A percentile compares a stretch with the other conserved stretches of the same genome.
Conservation (phyloP, 2,113 vertebrate species). For the Catharus fuscescens region DNA sequence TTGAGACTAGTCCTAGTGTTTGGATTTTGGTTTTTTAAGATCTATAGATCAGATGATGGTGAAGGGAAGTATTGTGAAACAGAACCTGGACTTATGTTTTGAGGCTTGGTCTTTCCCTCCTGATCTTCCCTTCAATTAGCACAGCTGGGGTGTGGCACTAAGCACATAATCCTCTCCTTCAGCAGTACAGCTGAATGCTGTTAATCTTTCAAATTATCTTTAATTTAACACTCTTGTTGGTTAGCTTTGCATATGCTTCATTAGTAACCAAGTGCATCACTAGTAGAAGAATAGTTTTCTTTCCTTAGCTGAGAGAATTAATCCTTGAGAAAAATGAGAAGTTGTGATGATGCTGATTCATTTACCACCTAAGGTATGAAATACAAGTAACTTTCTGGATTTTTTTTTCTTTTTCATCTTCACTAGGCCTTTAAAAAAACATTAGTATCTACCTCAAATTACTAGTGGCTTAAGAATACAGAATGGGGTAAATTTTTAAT, state of each 20-base stretch:
- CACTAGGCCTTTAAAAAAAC: background rate
- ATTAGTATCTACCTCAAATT: background rate
- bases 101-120: slow-evolving; percentile 22
- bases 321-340: background rate
- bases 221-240: background rate
- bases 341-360: background rate
- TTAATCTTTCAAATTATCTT: slow-evolving; percentile 59
- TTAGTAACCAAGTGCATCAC: slow-evolving; percentile 14
- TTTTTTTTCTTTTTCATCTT: background rate
- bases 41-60: background rate
- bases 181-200: slow-evolving; percentile 53
- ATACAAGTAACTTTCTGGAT: background rate
- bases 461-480: background rate
- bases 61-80: background rate
- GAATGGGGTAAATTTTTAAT: background rate
- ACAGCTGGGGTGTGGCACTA: slow-evolving; percentile 14
- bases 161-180: slow-evolving; percentile 33
- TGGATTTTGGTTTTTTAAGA: background rate
- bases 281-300: background rate
- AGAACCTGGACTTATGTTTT: background rate
- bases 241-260: slow-evolving; percentile 16
- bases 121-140: slow-evolving; percentile 49
- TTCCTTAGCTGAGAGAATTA: background rate
- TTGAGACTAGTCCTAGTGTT: background rate
- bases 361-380: background rate